These are phyloP conservation scores for Punctoribates punctum DNA, from an alignment of 2,888 invertebrate species.

Conservation along the genomic window DNA sequence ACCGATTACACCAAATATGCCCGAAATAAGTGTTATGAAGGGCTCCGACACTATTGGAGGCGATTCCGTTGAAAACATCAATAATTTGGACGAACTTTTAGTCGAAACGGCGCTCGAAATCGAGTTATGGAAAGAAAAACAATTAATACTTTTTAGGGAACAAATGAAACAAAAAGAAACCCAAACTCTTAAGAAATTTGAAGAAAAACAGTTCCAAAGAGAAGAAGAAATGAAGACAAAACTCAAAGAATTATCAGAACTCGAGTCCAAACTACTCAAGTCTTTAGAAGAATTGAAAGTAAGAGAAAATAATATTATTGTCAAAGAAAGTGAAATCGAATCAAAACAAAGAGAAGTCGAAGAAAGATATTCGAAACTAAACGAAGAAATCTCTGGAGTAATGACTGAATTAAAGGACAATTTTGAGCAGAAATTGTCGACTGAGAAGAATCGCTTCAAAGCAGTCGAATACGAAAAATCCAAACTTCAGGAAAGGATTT, in stretches of 20 bases:
- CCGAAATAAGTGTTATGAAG: background rate
- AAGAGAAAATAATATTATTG: conserved; percentile 3
- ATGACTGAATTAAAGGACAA: conserved; percentile 27
- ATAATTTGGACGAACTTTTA: conserved; percentile 34
- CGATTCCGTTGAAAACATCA: background rate
- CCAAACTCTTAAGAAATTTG: background rate
- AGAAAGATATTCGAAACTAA: background rate
- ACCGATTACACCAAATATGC: background rate
- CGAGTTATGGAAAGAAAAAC: conserved; percentile 42
- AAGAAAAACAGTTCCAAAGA: conserved; percentile 9
- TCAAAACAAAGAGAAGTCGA: conserved; percentile 29
- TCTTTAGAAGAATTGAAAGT: conserved; percentile 18
- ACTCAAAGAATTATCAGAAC: conserved; percentile 24
- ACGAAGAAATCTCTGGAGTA: conserved; percentile 27
- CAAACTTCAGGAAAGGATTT: conserved; percentile 30
- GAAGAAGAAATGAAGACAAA: conserved; percentile 4
- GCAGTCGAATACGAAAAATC: conserved; percentile 33
- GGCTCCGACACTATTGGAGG: background rate
- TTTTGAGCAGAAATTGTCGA: conserved; percentile 28
- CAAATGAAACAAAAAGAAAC: conserved; percentile 38
- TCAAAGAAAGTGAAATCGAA: conserved; percentile 26
- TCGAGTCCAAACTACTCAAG: background rate
- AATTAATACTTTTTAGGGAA: conserved; percentile 33
- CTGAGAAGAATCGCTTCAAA: conserved; percentile 30
- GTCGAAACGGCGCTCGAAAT: conserved; percentile 42